These are phyloP conservation scores for Ctenicera cuprea DNA, from an alignment of 2,888 invertebrate genomes.

Conservation along the genomic window DNA sequence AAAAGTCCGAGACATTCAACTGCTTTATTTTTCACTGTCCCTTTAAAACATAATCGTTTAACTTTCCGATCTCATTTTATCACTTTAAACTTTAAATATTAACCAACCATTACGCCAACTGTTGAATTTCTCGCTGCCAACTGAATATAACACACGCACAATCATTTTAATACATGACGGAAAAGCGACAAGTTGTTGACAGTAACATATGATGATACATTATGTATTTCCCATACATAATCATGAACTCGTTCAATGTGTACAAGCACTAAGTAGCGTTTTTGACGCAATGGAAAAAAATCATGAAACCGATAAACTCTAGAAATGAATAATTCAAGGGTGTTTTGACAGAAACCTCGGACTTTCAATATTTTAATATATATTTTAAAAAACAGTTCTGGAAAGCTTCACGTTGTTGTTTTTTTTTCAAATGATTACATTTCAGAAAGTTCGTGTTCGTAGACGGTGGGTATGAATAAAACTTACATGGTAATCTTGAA, in stretches of 20 bases:
- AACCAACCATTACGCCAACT: too few species aligned
- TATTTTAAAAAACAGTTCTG: neutral
- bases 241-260: neutral
- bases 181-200: constrained; percentile 12
- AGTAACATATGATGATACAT: constrained; percentile 13
- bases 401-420: neutral
- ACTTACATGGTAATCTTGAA: neutral
- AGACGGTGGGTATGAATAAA: neutral
- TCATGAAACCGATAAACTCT: neutral
- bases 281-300: neutral
- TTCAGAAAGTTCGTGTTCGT: neutral
- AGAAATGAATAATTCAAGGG: constrained; percentile 13
- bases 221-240: constrained; percentile 25
- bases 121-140: constrained; percentile 4
- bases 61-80: too few species aligned
- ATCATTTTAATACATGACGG: neutral
- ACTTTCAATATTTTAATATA: constrained; percentile 4
- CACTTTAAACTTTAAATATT: too few species aligned
- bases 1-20: too few species aligned
- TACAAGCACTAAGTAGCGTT: constrained; percentile 10
- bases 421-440: neutral
- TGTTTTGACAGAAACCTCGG: neutral
- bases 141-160: neutral
- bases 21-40: too few species aligned
- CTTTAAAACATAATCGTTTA: too few species aligned